A percentile compares a stretch with the other conserved stretches of the same genome.
phyloP scores from a whole-genome alignment of 2,888 invertebrate genomes.

The Tetropium fuscum region DNA sequence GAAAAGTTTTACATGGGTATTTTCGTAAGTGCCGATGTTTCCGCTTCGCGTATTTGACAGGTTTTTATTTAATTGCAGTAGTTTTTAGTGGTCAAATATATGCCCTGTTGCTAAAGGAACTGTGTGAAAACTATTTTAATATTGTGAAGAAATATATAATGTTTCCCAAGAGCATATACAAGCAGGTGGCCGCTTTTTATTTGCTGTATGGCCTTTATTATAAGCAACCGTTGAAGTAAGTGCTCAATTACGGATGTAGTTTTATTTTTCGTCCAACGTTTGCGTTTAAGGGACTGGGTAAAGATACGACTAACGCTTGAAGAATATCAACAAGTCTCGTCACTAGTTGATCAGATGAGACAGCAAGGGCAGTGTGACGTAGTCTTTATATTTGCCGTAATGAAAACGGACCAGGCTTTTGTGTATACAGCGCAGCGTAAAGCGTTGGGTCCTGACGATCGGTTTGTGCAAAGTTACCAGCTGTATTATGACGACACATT shows the following conservation, averaged over 20 bases:
- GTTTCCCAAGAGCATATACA: conserved; percentile 45
- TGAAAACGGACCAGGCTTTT: conserved; percentile 53
- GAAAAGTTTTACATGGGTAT: conserved; percentile 51
- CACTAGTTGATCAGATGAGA: conserved; percentile 49
- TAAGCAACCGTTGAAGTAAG: conserved; percentile 58
- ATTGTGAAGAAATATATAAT: conserved; percentile 52
- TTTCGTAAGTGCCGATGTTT: conserved; percentile 50
- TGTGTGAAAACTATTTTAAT: conserved; percentile 52
- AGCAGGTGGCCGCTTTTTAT: conserved; percentile 57
- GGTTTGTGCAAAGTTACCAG: conserved; percentile 42
- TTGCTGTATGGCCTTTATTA: conserved; percentile 58
- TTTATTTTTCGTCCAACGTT: neutral
- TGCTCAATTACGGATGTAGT: neutral
- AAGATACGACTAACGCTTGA: conserved; percentile 54
- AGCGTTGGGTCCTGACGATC: conserved; percentile 47
- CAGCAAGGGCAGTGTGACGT: conserved; percentile 44
- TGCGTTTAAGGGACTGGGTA: conserved; percentile 44
- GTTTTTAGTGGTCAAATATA: conserved; percentile 48
- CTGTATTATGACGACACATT: conserved; percentile 45
- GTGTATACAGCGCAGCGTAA: conserved; percentile 47
- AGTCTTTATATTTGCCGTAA: conserved; percentile 53
- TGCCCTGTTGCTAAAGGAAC: conserved; percentile 43
- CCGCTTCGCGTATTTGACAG: too few relatives aligned
- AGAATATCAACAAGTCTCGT: conserved; percentile 49
- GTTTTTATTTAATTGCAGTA: neutral